phyloP scores from a whole-genome alignment of 2,888 invertebrate species.

The Ditylenchus weischeri region DNA sequence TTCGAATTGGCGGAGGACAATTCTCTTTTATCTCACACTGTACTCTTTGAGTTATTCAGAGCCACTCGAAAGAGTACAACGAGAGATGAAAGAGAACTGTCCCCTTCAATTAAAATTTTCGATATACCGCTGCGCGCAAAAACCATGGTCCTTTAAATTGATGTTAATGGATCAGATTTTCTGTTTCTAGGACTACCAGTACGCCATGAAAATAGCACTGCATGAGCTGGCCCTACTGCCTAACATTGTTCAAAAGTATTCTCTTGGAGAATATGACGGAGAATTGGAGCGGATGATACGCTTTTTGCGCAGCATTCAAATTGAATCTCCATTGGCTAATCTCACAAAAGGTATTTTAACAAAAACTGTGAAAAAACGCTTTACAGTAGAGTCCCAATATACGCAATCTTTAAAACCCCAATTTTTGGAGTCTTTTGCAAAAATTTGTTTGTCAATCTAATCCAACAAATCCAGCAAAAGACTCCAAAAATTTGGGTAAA shows the following conservation, averaged over 20 bases:
- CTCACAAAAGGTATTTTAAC: conserved; percentile 68
- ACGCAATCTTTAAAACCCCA: too few relatives aligned
- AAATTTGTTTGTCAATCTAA: too few relatives aligned
- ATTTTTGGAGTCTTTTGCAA: too few relatives aligned
- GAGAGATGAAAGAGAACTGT: too few relatives aligned
- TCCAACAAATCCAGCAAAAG: too few relatives aligned
- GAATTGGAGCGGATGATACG: conserved; percentile 42
- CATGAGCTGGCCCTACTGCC: conserved; percentile 46
- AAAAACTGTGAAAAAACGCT: background rate
- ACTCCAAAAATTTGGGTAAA: background rate
- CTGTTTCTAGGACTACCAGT: conserved; percentile 44
- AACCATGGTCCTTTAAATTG: too few relatives aligned
- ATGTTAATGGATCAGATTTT: background rate
- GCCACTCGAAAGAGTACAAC: too few relatives aligned
- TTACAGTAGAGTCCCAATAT: background rate
- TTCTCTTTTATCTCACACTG: too few relatives aligned
- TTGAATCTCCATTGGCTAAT: conserved; percentile 42
- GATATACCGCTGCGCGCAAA: too few relatives aligned
- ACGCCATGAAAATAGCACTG: conserved; percentile 48
- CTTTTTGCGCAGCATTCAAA: conserved; percentile 42
- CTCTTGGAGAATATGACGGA: conserved; percentile 25
- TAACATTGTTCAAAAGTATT: conserved; percentile 10
- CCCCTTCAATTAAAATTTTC: too few relatives aligned
- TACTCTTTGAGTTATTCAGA: too few relatives aligned
- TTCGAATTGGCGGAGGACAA: too few relatives aligned